A percentile compares a stretch with the other conserved stretches of the same genome.
These are phyloP conservation scores for Ennomos erosarius DNA, from an alignment of 2,888 invertebrate species.

Conservation along the genomic window DNA sequence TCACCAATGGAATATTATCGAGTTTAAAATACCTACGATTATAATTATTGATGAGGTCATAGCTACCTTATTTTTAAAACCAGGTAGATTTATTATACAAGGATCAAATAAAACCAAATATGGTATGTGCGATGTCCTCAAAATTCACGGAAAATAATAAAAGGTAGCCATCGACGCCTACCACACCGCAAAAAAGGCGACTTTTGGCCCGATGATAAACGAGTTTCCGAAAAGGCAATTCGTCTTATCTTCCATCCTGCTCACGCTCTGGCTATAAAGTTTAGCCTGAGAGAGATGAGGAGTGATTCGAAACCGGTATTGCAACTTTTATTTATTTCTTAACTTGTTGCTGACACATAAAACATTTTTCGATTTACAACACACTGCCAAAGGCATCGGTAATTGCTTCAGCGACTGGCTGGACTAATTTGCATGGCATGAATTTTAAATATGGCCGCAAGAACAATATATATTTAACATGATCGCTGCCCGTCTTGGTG, in stretches of 20 bases:
- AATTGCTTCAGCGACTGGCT: slow-evolving; percentile 63
- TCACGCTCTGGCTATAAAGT: slow-evolving; percentile 34
- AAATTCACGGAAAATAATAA: slow-evolving; percentile 70
- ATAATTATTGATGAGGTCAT: slow-evolving; percentile 20
- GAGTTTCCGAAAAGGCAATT: slow-evolving; percentile 74
- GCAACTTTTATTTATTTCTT: slow-evolving; percentile 81
- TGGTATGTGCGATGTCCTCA: slow-evolving; percentile 52
- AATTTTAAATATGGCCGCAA: slow-evolving; percentile 66
- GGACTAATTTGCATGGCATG: slow-evolving; percentile 71
- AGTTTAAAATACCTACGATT: slow-evolving; percentile 10
- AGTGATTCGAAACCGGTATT: slow-evolving; percentile 59
- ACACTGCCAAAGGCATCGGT: slow-evolving; percentile 57
- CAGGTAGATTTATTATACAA: slow-evolving; percentile 32
- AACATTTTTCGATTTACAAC: slow-evolving; percentile 73
- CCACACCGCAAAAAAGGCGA: slow-evolving; percentile 66
- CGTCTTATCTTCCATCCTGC: slow-evolving; percentile 58
- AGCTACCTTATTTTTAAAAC: slow-evolving; percentile 19
- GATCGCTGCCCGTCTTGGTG: slow-evolving; percentile 57
- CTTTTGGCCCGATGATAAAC: slow-evolving; percentile 75
- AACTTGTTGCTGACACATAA: slow-evolving; percentile 76
- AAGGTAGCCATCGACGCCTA: slow-evolving; percentile 74
- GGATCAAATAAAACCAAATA: slow-evolving; percentile 37
- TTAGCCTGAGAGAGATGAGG: slow-evolving; percentile 47
- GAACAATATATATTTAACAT: slow-evolving; percentile 51
- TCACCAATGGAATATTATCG: background rate